A percentile compares a stretch with the other conserved stretches of the same genome.
phyloP scores from a whole-genome alignment of 1,140 invertebrate species.

The Panulirus ornatus region DNA sequence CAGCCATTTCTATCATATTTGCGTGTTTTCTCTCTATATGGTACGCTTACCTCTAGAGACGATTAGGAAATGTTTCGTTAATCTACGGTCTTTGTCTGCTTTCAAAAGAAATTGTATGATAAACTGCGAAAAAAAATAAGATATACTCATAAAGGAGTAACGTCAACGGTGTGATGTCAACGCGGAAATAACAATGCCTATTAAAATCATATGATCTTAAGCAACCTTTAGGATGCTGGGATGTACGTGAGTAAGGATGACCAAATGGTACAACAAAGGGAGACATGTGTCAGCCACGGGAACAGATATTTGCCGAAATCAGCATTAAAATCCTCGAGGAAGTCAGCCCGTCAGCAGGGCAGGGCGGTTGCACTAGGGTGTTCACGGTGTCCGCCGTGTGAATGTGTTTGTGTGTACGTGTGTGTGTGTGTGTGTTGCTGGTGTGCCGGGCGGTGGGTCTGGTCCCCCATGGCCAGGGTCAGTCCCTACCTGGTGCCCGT shows the following conservation, averaged over 20 bases:
- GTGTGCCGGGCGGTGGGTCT: slow-evolving; percentile 9
- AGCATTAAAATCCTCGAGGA: background rate
- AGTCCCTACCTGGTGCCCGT: slow-evolving; percentile 30
- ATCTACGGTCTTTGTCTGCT: background rate
- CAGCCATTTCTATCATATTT: background rate
- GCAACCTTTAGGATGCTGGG: background rate
- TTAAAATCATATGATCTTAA: background rate
- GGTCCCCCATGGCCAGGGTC: slow-evolving; percentile 15
- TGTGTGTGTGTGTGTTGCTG: background rate
- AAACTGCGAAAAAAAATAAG: background rate
- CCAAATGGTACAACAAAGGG: background rate
- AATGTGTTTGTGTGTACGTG: background rate
- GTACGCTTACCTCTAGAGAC: background rate
- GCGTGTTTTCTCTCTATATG: background rate
- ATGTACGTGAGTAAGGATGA: background rate
- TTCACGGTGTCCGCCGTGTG: background rate
- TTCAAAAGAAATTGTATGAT: no score
- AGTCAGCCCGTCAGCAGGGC: background rate
- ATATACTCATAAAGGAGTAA: no score
- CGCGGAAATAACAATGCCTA: background rate
- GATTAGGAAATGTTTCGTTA: background rate
- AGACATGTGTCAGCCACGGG: background rate
- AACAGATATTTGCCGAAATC: background rate
- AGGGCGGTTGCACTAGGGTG: background rate
- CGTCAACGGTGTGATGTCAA: background rate